Evolutionary conservation across 2,113 vertebrate genomes (phyloP), one percentile per base, ranked within the genome.

Genomic region (western clawed frog (Xenopus tropicalis)): DNA sequence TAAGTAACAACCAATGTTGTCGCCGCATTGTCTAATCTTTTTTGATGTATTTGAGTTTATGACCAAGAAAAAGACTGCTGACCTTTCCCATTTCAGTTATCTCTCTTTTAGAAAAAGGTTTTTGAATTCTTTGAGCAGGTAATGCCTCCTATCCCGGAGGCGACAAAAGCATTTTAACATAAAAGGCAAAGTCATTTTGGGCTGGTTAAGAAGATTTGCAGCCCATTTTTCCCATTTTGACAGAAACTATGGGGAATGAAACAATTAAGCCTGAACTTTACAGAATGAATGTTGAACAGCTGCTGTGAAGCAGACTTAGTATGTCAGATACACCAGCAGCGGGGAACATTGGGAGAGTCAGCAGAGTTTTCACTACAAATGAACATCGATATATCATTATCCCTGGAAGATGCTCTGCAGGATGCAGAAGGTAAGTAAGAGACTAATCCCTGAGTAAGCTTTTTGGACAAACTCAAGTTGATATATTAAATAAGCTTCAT

Each of bases 51-150:
- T 65, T 22, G 9, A 65, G 46, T 29, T 48, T 17, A 37, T 21
- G 48, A 21, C 70, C 20, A 56, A 62, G 20, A n/a, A 29, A 59
- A 74, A 22, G 9, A 24, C 3, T 14, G 42, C 23, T 79, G 72
- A 78, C 69, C 79, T 84, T 77, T 71, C 75, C 69, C 17, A 14
- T 9, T 46, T 70, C 19, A 62, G 64, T 64, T 78, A 68, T 71
- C 69, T 78, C 77, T 67, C 29, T 37, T 37, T 8, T 8, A 37
- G 10, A 37, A 37, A 37, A 37, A 7, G 6, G 10, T 37, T 8
- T 37, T 37, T 37, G 6, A 7, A 37, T 3, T 37, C 10, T 37
- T 5, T 37, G 6, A 37, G 29, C 29, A 37, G 6, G 29, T 37
- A 37, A 37, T 37, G 29, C 10, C 29, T 37, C 29, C 29, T 77